Percentiles rank a stretch among this genome's conserved stretches.
Evolutionary conservation across 2,113 vertebrate genomes (phyloP).

Genomic region (Manacus vitellinus): DNA sequence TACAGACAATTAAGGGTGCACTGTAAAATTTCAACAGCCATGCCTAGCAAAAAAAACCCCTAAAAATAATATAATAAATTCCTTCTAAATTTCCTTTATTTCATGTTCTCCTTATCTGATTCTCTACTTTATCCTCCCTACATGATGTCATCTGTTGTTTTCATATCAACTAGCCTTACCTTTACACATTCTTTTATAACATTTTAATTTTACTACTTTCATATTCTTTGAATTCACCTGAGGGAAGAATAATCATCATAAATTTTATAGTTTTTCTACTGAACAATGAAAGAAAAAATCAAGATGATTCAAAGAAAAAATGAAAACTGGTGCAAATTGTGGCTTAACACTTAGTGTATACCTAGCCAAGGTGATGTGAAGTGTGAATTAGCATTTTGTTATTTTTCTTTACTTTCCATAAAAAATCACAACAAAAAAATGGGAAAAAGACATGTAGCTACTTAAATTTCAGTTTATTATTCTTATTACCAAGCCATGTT

Average conservation of each 20-base stretch:
- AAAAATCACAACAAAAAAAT: neutral
- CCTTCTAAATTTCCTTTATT: neutral
- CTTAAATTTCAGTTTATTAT: neutral
- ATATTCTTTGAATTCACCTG: neutral
- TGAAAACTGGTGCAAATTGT: neutral
- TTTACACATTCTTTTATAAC: neutral
- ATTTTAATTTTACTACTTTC: constrained; percentile 16
- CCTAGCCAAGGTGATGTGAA: neutral
- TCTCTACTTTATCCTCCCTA: neutral
- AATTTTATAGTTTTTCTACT: neutral
- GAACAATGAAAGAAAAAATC: neutral
- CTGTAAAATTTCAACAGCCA: neutral
- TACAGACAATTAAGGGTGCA: neutral
- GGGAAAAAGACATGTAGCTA: neutral
- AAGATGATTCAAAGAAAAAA: neutral
- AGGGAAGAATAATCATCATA: neutral
- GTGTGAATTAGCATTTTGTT: neutral
- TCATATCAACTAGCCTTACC: neutral
- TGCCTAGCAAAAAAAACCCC: neutral
- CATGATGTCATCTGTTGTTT: constrained; percentile 37
- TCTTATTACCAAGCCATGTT: neutral
- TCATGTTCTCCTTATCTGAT: constrained; percentile 49
- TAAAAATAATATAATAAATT: constrained; percentile 7
- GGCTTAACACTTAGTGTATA: neutral
- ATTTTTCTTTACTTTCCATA: neutral